Conservation (phyloP, 2,888 invertebrate species). For the Drosophila mimica region DNA sequence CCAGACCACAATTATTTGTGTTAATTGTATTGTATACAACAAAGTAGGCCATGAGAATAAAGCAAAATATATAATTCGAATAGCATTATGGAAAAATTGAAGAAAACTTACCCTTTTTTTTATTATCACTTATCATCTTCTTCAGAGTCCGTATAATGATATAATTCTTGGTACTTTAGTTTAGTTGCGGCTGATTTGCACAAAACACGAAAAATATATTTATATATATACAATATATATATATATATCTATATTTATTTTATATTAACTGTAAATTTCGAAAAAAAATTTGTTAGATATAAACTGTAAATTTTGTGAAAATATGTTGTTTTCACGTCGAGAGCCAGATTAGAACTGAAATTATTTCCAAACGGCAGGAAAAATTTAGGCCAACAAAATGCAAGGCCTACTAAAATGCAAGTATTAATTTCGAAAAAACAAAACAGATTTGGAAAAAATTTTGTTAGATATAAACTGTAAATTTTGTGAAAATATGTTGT, state of each 20-base stretch:
- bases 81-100: neutral
- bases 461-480: too few species aligned
- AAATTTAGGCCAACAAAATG: rapidly evolving
- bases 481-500: too few species aligned
- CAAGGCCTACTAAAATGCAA: neutral
- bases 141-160: neutral
- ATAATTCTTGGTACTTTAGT: neutral
- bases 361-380: neutral
- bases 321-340: neutral
- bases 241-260: too few species aligned
- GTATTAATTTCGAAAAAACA: neutral
- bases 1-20: too few species aligned
- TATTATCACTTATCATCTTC: too few species aligned
- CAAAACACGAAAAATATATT: too few species aligned
- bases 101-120: neutral
- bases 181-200: too few species aligned
- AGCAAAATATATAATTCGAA: neutral
- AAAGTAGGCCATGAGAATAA: neutral
- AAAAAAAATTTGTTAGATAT: too few species aligned
- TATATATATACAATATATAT: too few species aligned
- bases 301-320: too few species aligned
- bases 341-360: neutral
- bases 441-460: too few species aligned
- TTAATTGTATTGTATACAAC: neutral
- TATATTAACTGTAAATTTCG: too few species aligned